Base-by-base conservation (phyloP, 2,797 vertebrate species). In the Falco cherrug region DNA sequence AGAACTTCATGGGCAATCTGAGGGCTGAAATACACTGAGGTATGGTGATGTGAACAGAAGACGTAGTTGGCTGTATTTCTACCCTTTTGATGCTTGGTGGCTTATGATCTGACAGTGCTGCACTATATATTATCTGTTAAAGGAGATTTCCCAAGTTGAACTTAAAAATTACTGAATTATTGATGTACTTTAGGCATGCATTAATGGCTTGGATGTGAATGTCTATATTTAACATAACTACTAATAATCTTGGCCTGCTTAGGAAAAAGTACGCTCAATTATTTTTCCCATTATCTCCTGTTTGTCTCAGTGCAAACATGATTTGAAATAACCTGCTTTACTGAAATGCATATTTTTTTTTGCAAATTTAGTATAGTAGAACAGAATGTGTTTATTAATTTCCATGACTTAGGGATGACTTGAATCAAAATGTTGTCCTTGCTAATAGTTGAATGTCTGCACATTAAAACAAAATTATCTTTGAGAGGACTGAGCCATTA, bases 111-210 rank as follows among this genome's bases (percentile, higher is more conserved):
- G 25, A 31, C 25, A 83, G 31, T 74, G 43, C 73, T 80, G 56
- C 75, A 33, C 57, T 80, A 14, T 87, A 10, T 67, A 35, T 93
- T 86, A 41, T 69, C 89, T 91, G n/a, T 76, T 92, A 92, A 91
- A 95, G 39, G 60, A 90, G 67, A 86, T 93, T 97, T 97, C 73
- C 48, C 70, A 76, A 69, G 75, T 82, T 90, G 81, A 90, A 79
- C 53, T 79, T 93, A 39, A 80, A 92, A 89, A 56, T 61, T 65
- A 29, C 60, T 91, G 59, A 93, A 92, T 93, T 96, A 91, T 83
- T 87, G 41, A 91, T 87, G 53, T 51, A 15, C 71, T 95, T 87
- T 56, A 89, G 87, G 59, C 43, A 43, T 57, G 67, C 71, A 47
- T 74, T 95, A 92, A 81, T 90, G 74, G 48, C 33, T 89, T 90